Conservation (phyloP, 2,888 invertebrate species). For the Sinopyrophorus schimmeli region DNA sequence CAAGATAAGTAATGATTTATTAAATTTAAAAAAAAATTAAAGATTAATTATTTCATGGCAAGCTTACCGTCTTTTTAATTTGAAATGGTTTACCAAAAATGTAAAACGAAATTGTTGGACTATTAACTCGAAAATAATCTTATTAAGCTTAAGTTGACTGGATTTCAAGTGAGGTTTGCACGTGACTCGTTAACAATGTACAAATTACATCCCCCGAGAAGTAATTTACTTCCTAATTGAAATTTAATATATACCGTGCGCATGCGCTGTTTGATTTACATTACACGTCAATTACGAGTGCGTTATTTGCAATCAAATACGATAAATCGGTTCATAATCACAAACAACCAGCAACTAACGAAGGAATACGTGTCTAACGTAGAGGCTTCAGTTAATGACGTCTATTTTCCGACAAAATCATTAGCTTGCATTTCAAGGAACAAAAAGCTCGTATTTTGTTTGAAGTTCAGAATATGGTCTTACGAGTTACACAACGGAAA, state of each 20-base stretch:
- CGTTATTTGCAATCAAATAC: constrained; percentile 16
- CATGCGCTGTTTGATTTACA: constrained; percentile 5
- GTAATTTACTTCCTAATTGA: constrained; percentile 23
- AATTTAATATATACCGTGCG: constrained; percentile 20
- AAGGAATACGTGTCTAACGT: constrained; percentile 8
- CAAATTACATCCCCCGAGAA: constrained; percentile 20
- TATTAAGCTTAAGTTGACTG: constrained; percentile 7
- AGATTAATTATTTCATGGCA: no score
- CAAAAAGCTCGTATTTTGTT: no score
- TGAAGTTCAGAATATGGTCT: no score
- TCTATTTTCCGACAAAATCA: constrained; percentile 6
- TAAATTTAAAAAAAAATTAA: no score
- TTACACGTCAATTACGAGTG: constrained; percentile 21
- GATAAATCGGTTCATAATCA: constrained; percentile 5
- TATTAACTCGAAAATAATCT: no score
- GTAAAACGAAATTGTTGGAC: no score
- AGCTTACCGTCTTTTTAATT: no score
- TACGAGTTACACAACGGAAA: no score
- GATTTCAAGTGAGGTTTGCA: constrained; percentile 10
- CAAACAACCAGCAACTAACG: constrained; percentile 14
- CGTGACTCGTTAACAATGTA: constrained; percentile 18
- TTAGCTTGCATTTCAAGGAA: no score
- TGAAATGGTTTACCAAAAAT: no score
- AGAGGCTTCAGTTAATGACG: constrained; percentile 3
- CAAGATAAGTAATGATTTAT: no score